Evolutionary conservation across 1,140 invertebrate genomes (phyloP), one percentile per base, ranked within the genome.

Genomic region (Drosophila novamexicana): DNA sequence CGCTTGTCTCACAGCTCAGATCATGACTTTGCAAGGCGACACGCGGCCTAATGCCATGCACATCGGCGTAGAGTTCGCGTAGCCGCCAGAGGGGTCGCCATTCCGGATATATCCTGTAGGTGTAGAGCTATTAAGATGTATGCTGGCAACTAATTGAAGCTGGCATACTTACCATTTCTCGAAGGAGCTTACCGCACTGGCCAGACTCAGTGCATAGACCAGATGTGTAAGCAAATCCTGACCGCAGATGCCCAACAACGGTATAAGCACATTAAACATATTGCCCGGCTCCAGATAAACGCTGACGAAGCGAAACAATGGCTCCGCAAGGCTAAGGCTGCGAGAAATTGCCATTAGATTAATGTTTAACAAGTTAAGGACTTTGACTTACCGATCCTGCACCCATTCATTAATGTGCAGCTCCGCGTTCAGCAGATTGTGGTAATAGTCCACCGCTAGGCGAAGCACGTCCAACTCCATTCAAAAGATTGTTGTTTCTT

Each of bases 31-130:
- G 56, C 34, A 91, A 8, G 2, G 83, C 84, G 7, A 88, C 54
- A 1, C 34, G 4, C 0, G 73, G 67, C n/a, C 37, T 74, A 2
- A 39, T 0, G 9, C 10, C 18, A 5, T 42, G 32, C 0, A 39
- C 10, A 49, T 54, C 59, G 10, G 53, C 53, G n/a, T 77, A 79
- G 1, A 72, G 52, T 61, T 92, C 91, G 1, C 81, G 79, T 4
- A 91, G 49, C 61, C 77, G 83, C 91, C 91, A 92, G 39, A 88
- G 58, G 0, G 91, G 91, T 3, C 91, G 79, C 37, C 59, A 42
- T 12, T 90, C 91, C 0, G 88, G 82, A 63, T 63, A 79, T 6
- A 84, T 73, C 91, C 91, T 92, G 22, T 12, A 29, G 12, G 22
- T 5, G 37, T 7, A 22, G 7, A 12, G 18, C 7, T 45, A 0